phyloP scores from a whole-genome alignment of 2,113 vertebrate species.

The Prinia subflava region DNA sequence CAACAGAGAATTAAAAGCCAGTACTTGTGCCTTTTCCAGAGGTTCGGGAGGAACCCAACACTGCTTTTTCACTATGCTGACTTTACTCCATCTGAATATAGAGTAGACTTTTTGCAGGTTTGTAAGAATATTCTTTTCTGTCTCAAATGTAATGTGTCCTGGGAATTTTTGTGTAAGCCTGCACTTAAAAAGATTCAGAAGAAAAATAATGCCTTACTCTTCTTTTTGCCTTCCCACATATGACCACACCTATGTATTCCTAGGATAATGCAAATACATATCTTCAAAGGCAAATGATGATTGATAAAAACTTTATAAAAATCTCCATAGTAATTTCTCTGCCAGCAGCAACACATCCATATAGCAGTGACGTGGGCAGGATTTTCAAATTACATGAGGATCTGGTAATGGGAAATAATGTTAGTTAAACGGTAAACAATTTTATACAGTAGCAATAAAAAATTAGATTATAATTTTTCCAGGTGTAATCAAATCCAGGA shows the following conservation, averaged over 20 bases:
- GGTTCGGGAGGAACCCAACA: neutral
- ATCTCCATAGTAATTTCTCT: neutral
- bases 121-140: neutral
- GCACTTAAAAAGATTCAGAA: neutral
- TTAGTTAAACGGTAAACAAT: neutral
- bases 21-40: neutral
- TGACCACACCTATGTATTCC: neutral
- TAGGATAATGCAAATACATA: neutral
- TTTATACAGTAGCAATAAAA: neutral
- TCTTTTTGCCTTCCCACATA: neutral
- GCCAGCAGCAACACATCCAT: neutral
- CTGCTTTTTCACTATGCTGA: neutral
- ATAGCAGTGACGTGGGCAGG: neutral
- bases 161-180: neutral
- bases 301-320: neutral
- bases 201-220: neutral
- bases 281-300: neutral
- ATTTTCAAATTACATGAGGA: neutral
- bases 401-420: neutral
- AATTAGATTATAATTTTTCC: neutral
- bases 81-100: slow-evolving; percentile 12
- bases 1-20: neutral
- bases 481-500: slow-evolving; percentile 7
- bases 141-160: neutral
- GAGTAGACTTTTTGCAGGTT: neutral